Percentiles rank a stretch among this genome's conserved stretches.
Evolutionary conservation across 2,797 vertebrate species (phyloP).

Genomic region (Pangasius sanitwongsei): DNA sequence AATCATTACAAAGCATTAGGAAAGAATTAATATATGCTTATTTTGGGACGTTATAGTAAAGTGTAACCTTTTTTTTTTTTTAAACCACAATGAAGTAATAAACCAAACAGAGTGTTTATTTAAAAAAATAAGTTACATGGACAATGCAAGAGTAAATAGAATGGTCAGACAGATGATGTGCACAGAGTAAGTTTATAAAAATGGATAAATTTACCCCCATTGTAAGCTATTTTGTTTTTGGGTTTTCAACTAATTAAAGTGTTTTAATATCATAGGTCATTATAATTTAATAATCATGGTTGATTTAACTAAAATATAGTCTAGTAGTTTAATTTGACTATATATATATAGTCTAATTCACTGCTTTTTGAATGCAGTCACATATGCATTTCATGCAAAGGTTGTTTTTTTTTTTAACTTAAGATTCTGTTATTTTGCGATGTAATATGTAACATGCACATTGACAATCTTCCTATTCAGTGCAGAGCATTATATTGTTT

Average conservation of each 20-base stretch:
- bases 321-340: too few species aligned
- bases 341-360: background rate
- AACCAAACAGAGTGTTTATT: background rate
- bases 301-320: background rate
- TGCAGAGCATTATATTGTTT: background rate
- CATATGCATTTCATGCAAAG: background rate
- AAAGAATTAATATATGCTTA: background rate
- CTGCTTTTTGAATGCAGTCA: background rate
- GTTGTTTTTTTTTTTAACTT: background rate
- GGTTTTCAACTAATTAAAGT: background rate
- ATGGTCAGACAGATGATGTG: background rate
- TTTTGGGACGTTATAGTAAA: background rate
- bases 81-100: background rate
- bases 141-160: background rate
- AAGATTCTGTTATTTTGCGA: background rate
- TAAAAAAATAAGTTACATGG: background rate
- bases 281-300: background rate
- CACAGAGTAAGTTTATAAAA: too few species aligned
- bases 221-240: background rate
- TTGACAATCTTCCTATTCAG: background rate
- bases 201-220: too few species aligned
- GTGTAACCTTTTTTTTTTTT: background rate
- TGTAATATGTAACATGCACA: background rate
- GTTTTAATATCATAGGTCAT: too few species aligned
- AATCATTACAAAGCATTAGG: background rate